Evolutionary conservation across 2,888 invertebrate genomes (phyloP).

Genomic region (Heliconius hortense): DNA sequence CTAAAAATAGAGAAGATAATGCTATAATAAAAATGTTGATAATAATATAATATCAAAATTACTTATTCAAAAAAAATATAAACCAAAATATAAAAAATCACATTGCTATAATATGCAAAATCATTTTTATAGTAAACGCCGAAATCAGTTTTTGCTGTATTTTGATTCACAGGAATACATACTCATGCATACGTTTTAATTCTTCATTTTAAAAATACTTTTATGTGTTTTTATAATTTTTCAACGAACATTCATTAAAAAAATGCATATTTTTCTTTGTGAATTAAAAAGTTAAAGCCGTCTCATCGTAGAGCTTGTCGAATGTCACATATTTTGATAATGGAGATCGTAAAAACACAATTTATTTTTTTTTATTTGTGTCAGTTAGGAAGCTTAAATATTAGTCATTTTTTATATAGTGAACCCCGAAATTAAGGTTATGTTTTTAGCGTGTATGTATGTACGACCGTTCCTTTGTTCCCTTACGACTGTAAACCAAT

Average conservation of each 20-base stretch:
- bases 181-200: not conserved
- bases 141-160: not conserved
- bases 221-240: not conserved
- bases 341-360: not conserved
- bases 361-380: not conserved
- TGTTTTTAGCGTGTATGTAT: too few species aligned
- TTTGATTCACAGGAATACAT: not conserved
- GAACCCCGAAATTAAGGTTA: too few species aligned
- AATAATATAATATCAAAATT: too few species aligned
- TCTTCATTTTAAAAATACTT: conserved; percentile 2
- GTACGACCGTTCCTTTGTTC: too few species aligned
- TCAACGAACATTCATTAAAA: not conserved
- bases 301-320: not conserved
- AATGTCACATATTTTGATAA: conserved; percentile 5
- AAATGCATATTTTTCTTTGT: not conserved
- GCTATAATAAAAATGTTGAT: too few species aligned
- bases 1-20: too few species aligned
- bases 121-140: not conserved
- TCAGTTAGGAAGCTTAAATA: not conserved
- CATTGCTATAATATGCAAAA: not conserved
- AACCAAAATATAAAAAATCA: not conserved
- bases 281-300: not conserved
- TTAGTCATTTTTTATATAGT: too few species aligned
- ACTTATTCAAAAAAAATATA: too few species aligned
- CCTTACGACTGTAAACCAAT: too few species aligned